Conservation (phyloP, 2,797 vertebrate genomes). For the Todus mexicanus region DNA sequence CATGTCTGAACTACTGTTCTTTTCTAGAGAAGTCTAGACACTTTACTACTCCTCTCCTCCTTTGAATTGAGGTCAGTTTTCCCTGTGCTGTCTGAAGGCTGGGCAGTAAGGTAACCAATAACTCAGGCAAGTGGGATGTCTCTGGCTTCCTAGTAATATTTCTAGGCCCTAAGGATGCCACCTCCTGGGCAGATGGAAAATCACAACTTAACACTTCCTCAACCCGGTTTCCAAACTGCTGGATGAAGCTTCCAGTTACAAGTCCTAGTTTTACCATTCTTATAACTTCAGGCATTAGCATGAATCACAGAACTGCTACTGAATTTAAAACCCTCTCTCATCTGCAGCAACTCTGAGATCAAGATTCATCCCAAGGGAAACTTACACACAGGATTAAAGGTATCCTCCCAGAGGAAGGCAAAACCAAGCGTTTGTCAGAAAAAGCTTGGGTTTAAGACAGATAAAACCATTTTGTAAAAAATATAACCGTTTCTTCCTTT, state of each 20-base stretch:
- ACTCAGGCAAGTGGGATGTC: background rate
- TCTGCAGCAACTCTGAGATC: background rate
- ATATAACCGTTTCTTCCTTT: background rate
- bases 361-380: background rate
- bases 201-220: background rate
- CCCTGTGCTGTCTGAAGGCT: background rate
- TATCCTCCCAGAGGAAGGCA: background rate
- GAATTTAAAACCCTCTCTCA: background rate
- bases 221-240: background rate
- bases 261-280: background rate
- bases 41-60: background rate
- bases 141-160: fast-evolving
- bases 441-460: background rate
- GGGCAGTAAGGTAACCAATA: background rate
- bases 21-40: background rate
- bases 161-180: background rate
- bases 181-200: background rate
- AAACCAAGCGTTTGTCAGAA: background rate
- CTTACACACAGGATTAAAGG: background rate
- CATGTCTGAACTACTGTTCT: background rate
- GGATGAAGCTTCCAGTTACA: background rate
- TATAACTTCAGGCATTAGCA: background rate
- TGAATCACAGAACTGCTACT: background rate
- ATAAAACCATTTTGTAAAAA: background rate
- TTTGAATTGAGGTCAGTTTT: background rate